phyloP scores from a whole-genome alignment of 2,113 vertebrate genomes.

The Phrynocephalus versicolor region DNA sequence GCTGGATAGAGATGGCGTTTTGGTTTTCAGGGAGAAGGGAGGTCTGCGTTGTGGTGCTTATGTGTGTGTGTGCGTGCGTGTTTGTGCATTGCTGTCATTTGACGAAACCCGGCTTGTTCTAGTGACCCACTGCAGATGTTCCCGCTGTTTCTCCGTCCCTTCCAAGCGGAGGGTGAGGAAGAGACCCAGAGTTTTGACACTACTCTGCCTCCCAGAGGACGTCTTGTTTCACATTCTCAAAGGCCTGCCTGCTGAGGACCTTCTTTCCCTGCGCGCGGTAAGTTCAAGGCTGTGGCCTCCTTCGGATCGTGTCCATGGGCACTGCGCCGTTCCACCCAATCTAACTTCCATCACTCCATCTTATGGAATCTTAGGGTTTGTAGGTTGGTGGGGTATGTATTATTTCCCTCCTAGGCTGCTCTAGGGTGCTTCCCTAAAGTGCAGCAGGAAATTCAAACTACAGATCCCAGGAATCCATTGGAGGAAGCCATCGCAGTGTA shows the following conservation, averaged over 20 bases:
- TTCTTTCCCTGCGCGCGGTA: constrained; percentile 91
- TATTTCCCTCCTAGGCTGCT: no score
- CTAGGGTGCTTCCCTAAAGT: no score
- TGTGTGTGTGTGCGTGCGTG: no score
- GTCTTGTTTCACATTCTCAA: constrained; percentile 90
- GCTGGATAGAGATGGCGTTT: background rate
- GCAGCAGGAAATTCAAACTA: no score
- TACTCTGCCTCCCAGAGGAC: constrained; percentile 91
- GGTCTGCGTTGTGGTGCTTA: background rate
- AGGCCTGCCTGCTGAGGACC: constrained; percentile 89
- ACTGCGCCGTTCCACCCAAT: no score
- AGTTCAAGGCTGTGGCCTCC: constrained; percentile 59
- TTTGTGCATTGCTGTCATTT: background rate
- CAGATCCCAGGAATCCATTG: no score
- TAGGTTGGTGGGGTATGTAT: no score
- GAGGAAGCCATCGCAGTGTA: no score
- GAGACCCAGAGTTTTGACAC: constrained; percentile 77
- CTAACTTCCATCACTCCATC: no score
- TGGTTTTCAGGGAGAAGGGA: background rate
- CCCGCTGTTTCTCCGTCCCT: constrained; percentile 89
- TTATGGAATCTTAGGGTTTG: no score
- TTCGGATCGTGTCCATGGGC: no score
- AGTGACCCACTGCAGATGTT: constrained; percentile 91
- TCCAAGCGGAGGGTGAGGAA: constrained; percentile 84
- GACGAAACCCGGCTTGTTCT: background rate